Evolutionary conservation across 2,888 invertebrate genomes (phyloP).

Genomic region (Aphodius granarius): DNA sequence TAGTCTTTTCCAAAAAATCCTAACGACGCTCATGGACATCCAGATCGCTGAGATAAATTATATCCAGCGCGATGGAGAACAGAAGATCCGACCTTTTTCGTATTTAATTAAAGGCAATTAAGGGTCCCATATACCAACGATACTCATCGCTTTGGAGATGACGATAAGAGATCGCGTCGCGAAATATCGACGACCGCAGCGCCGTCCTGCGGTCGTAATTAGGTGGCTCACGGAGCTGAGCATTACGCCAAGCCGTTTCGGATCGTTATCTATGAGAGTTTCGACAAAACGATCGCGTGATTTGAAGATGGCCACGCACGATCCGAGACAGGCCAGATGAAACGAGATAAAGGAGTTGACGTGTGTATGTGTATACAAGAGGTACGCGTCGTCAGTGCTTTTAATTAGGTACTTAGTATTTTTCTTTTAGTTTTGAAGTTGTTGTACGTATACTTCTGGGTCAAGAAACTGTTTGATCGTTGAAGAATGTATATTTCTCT

Average conservation of each 20-base stretch:
- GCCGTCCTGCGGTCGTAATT: constrained; percentile 40
- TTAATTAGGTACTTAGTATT: neutral
- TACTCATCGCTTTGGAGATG: constrained; percentile 47
- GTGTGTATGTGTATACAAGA: neutral
- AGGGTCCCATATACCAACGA: constrained; percentile 51
- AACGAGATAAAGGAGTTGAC: neutral
- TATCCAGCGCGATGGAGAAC: constrained; percentile 40
- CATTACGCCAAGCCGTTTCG: constrained; percentile 13
- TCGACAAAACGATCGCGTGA: constrained; percentile 40
- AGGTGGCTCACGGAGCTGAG: constrained; percentile 42
- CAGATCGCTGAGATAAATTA: constrained; percentile 50
- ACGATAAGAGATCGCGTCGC: constrained; percentile 45
- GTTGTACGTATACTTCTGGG: too few relatives aligned
- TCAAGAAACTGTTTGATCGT: too few relatives aligned
- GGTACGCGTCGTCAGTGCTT: neutral
- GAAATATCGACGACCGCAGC: constrained; percentile 47
- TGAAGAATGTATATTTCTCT: too few relatives aligned
- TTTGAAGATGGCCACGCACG: constrained; percentile 17
- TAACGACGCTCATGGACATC: too few relatives aligned
- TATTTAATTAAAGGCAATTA: constrained; percentile 54
- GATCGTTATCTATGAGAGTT: constrained; percentile 35
- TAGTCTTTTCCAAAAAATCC: too few relatives aligned
- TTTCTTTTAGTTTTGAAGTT: too few relatives aligned
- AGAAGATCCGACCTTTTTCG: constrained; percentile 52
- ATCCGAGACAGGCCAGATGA: neutral